Conservation (phyloP, 2,797 vertebrate species). For the Thripadectes ignobilis region DNA sequence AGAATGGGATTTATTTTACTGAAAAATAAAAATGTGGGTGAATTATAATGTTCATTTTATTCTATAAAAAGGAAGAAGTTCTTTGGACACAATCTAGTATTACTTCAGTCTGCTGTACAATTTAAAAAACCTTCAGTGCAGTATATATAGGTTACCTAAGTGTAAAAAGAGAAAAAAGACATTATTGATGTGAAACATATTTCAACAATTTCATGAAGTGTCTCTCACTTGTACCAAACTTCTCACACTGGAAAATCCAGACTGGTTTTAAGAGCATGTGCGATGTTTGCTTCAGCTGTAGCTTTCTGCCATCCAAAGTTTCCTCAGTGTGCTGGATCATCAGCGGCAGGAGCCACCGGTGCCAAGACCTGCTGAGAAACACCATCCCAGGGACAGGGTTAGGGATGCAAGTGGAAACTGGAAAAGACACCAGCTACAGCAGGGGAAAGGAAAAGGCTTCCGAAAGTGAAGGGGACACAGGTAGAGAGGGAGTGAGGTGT, state of each 20-base stretch:
- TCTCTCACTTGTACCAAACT: not conserved
- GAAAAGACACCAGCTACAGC: not conserved
- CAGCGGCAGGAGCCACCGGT: not conserved
- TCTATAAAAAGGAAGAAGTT: slow-evolving; percentile 24
- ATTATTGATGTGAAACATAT: not conserved
- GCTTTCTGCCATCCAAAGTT: not conserved
- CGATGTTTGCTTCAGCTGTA: not conserved
- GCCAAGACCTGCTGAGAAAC: not conserved
- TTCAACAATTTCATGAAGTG: not conserved
- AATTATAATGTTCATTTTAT: slow-evolving; percentile 54
- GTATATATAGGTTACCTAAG: not conserved
- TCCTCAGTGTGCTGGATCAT: not conserved
- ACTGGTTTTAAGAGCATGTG: not conserved
- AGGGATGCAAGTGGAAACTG: not conserved
- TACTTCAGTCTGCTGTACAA: not conserved
- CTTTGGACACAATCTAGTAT: slow-evolving; percentile 31
- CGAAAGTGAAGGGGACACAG: not conserved
- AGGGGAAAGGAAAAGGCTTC: not conserved
- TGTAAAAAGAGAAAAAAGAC: not conserved
- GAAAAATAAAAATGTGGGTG: slow-evolving; percentile 40
- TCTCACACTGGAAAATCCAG: not conserved
- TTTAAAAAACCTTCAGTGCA: not conserved
- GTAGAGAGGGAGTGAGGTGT: not conserved
- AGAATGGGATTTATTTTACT: slow-evolving; percentile 16
- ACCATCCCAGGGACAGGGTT: not conserved